Base-by-base conservation (phyloP, 2,797 vertebrate genomes). In the Pseudotriccus pelzelni region DNA sequence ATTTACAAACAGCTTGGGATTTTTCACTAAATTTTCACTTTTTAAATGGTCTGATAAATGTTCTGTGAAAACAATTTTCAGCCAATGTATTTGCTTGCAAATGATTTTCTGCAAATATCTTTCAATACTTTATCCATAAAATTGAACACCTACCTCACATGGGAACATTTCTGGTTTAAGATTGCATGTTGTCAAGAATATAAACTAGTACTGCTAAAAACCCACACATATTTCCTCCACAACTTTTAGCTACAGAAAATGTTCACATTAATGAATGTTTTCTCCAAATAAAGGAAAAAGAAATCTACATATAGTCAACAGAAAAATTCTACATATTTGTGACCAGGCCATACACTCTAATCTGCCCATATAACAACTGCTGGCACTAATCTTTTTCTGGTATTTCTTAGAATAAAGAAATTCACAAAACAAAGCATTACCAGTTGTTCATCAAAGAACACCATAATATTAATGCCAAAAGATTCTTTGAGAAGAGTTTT, bases 1-100 rank as follows among this genome's bases (percentile, higher is more conserved):
- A 94, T 96, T 97, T 97, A 96, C 83, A 96, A 96, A 96, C 73
- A 96, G 92, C 92, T 86, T 86, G 67, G 89, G 90, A 93, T 94
- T 96, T 97, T 96, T 96, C 95, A 95, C 82, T 96, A 96, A 96
- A 94, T 96, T 96, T 96, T 95, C 94, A 94, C 94, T 94, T 92
- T 96, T 95, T 84, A 95, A 97, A 94, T 84, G 80, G 32, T 80
- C 85, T 96, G 93, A 94, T 93, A 95, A 96, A 97, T 94, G 93
- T 95, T 90, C 89, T 97, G 94, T 94, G 92, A 96, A 94, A 95
- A 94, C 85, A 91, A 91, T 97, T 96, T 96, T 96, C 96, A 93
- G 86, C 77, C 90, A 89, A 68, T 85, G 84, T 67, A 72, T 94
- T 94, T 92, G 67, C 81, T 95, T 87, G 56, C 74, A 84, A 94